phyloP scores from a whole-genome alignment of 2,797 vertebrate species.

The Trematocara caparti region DNA sequence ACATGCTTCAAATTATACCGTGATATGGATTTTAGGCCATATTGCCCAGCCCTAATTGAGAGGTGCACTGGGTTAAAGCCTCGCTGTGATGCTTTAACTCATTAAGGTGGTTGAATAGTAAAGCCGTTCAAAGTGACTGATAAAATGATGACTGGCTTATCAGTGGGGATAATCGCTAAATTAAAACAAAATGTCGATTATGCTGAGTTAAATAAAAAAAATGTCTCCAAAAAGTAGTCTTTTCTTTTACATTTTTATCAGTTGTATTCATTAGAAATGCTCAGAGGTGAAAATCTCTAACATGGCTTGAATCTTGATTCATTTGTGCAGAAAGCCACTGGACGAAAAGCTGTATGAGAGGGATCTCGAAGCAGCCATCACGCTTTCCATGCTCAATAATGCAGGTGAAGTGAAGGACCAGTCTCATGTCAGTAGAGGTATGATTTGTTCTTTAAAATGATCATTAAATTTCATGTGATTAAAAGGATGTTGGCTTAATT shows the following conservation, averaged over 20 bases:
- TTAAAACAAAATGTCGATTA: neutral
- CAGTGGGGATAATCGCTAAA: neutral
- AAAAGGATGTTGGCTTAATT: neutral
- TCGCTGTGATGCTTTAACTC: neutral
- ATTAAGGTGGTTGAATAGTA: neutral
- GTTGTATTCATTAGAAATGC: neutral
- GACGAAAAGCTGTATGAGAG: slow-evolving; percentile 81
- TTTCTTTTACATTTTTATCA: neutral
- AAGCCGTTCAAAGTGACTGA: neutral
- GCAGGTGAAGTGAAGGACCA: slow-evolving; percentile 29
- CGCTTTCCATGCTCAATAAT: slow-evolving; percentile 80
- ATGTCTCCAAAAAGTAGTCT: neutral
- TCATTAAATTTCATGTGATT: neutral
- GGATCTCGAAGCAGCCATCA: slow-evolving; percentile 87
- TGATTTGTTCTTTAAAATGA: neutral
- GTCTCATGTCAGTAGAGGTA: slow-evolving; percentile 62
- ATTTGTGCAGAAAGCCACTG: slow-evolving; percentile 75
- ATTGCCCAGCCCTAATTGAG: neutral
- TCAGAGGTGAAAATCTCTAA: neutral
- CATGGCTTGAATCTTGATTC: neutral
- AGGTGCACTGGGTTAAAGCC: neutral
- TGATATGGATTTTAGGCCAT: neutral
- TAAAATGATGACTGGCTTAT: neutral
- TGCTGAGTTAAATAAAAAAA: neutral
- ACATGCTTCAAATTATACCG: neutral